phyloP scores from a whole-genome alignment of 2,113 vertebrate species.

The Protomyctophum bolini region DNA sequence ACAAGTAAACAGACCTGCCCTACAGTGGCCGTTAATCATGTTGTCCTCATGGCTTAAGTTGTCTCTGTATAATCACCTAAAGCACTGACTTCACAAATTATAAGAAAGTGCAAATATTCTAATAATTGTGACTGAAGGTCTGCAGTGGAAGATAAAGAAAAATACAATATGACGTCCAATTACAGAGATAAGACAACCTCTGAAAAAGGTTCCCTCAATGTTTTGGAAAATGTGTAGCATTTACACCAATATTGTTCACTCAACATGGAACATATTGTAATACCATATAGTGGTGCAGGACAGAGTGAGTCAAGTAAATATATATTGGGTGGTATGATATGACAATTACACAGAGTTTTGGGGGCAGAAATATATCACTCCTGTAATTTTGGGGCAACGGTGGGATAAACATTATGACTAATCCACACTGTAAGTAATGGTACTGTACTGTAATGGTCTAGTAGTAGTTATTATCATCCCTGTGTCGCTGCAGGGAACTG shows the following conservation, averaged over 20 bases:
- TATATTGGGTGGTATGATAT: slow-evolving; percentile 44
- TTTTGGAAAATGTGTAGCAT: too few species aligned
- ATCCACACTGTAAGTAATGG: slow-evolving; percentile 52
- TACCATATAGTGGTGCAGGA: slow-evolving; percentile 26
- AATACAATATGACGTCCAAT: not conserved
- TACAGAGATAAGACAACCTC: too few species aligned
- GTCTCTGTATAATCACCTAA: too few species aligned
- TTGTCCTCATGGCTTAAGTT: too few species aligned
- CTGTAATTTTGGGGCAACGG: slow-evolving; percentile 59
- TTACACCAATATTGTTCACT: slow-evolving; percentile 2
- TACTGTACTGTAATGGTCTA: too few species aligned
- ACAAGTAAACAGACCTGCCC: too few species aligned
- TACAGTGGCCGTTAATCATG: too few species aligned
- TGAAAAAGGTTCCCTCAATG: too few species aligned
- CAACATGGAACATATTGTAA: slow-evolving; percentile 3
- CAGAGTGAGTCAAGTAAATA: slow-evolving; percentile 11
- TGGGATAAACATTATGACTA: slow-evolving; percentile 57
- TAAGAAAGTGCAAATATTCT: not conserved
- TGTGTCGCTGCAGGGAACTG: slow-evolving; percentile 30
- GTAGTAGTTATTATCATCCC: slow-evolving; percentile 36
- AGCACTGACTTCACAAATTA: not conserved
- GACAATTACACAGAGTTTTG: slow-evolving; percentile 68
- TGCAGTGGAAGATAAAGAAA: not conserved
- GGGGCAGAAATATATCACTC: slow-evolving; percentile 65
- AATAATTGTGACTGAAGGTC: not conserved